Base-by-base conservation (phyloP, 1,140 invertebrate genomes). In the Thaumetopoea pityocampa region DNA sequence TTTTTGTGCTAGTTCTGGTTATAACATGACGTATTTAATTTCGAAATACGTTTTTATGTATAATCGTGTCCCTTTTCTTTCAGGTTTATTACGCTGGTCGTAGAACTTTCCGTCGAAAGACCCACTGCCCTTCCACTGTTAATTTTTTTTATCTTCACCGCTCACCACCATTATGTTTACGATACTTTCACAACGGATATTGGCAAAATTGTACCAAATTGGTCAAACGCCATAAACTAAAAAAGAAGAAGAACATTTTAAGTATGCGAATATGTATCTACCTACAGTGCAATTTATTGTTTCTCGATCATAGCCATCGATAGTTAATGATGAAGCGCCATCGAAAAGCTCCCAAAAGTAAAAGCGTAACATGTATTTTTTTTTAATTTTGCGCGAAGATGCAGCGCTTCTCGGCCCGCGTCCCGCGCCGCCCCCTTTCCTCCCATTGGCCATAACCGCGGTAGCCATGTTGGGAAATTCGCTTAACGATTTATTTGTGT, bases 381-480 rank as follows among this genome's bases (percentile, higher is more conserved):
- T 65, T 51, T 54, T 48, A 62, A 61, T 63, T 65, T 67, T 58
- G 62, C 56, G 58, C 52, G 49, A 69, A 69, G 64, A 62, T 63
- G 52, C 59, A 60, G 23, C 41, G 37, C 20, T 19, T 33, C 29
- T 24, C 34, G 50, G 19, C 48, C 32, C 36, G 46, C 51, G 43
- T 27, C 51, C 51, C 52, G 45, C 55, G 32, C 47, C 45, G 35
- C 40, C 47, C 42, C 44, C 40, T 23, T n/a, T 23, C 47, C 47
- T 45, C 44, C 51, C 51, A 43, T 54, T 51, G 50, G 55, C 42
- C 36, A 33, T 48, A 37, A 33, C 45, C 42, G 53, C 43, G 64
- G 66, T 61, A 63, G 66, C 69, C 69, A 69, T 73, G 56, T 69
- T 69, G 61, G 66, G 49, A 69, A 72, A 69, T 62, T 67, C 53